Evolutionary conservation across 2,888 invertebrate species (phyloP).

Genomic region (Platynereis dumerilii): DNA sequence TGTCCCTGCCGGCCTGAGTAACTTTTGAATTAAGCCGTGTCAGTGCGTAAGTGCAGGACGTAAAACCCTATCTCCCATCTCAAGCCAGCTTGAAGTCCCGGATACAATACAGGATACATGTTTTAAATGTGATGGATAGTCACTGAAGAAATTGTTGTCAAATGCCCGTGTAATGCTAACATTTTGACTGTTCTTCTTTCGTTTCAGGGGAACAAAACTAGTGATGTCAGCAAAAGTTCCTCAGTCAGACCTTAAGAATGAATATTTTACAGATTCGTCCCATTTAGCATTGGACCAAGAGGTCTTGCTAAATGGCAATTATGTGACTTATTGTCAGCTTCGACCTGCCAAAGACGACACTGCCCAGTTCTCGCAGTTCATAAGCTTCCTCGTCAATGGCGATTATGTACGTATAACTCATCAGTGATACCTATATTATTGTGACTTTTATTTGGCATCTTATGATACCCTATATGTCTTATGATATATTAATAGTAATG

Average conservation of each 20-base stretch:
- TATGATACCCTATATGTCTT: no score
- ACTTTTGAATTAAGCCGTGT: no score
- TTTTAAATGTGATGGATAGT: no score
- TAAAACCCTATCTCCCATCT: no score
- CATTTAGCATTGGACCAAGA: conserved; percentile 9
- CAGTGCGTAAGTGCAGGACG: no score
- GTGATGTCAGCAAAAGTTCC: conserved; percentile 13
- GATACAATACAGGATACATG: no score
- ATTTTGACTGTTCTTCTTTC: neutral
- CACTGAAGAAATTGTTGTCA: neutral
- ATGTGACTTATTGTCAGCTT: conserved; percentile 20
- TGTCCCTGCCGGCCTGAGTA: no score
- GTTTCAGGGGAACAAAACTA: conserved; percentile 24
- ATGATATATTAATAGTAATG: no score
- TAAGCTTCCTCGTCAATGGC: conserved; percentile 17
- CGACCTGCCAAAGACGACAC: conserved; percentile 19
- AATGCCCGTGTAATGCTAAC: neutral
- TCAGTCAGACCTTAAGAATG: conserved; percentile 4
- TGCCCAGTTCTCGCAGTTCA: conserved; percentile 28
- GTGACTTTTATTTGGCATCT: neutral
- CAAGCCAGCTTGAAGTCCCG: no score
- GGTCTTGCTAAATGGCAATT: conserved; percentile 4
- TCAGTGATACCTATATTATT: no score
- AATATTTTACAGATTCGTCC: conserved; percentile 12
- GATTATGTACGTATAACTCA: conserved; percentile 21